A percentile compares a stretch with the other conserved stretches of the same genome.
Evolutionary conservation across 2,888 invertebrate genomes (phyloP).

Genomic region (Mimachlamys varia): DNA sequence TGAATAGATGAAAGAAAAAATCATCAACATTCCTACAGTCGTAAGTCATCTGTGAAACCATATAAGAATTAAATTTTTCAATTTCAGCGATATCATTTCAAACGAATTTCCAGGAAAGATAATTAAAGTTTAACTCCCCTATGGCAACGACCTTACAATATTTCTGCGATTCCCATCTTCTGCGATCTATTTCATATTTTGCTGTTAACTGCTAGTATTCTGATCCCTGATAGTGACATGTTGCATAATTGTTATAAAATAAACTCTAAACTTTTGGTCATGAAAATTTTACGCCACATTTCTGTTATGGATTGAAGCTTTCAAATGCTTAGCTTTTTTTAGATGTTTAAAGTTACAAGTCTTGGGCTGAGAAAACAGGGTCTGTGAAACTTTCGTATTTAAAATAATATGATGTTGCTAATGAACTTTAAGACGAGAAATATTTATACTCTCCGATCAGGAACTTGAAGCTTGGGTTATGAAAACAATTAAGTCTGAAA

Average conservation of each 20-base stretch:
- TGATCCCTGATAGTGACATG: background rate
- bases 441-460: background rate
- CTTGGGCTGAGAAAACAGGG: background rate
- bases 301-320: background rate
- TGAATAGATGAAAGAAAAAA: background rate
- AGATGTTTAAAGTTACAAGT: background rate
- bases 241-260: background rate
- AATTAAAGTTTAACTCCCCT: background rate
- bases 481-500: constrained; percentile 11
- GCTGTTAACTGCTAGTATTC: background rate
- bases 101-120: background rate
- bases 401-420: background rate
- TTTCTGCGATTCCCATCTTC: background rate
- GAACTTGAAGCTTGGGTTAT: background rate
- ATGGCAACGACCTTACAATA: background rate
- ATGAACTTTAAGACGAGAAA: background rate
- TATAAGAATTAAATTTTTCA: no score
- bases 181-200: background rate
- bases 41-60: background rate
- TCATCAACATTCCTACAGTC: no score
- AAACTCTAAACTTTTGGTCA: background rate
- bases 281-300: background rate
- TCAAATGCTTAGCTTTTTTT: background rate
- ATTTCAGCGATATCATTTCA: background rate
- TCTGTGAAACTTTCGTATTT: background rate